These are phyloP conservation scores for Proteles cristata DNA, from an alignment of 2,113 vertebrate species.

Conservation along the genomic window DNA sequence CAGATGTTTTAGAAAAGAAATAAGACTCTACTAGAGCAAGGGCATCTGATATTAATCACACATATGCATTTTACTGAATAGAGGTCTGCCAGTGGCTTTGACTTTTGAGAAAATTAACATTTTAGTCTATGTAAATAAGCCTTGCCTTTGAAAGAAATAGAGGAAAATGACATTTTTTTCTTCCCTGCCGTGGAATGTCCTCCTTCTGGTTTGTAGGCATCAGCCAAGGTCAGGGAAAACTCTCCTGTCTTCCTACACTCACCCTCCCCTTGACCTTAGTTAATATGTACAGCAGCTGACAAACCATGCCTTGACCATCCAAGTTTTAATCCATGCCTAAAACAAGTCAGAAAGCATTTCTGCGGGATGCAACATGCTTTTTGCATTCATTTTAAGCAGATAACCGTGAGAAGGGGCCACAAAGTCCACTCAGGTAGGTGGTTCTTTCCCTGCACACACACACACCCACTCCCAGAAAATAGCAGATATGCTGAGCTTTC, in stretches of 20 bases:
- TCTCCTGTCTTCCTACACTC: background rate
- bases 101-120: constrained; percentile 76
- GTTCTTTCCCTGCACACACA: constrained; percentile 11
- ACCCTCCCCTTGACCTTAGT: constrained; percentile 43
- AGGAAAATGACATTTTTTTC: constrained; percentile 41
- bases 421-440: background rate
- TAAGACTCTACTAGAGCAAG: constrained; percentile 7
- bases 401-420: background rate
- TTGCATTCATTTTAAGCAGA: constrained; percentile 5
- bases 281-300: constrained; percentile 12
- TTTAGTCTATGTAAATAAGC: constrained; percentile 71
- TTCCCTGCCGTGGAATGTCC: constrained; percentile 23
- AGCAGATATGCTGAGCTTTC: constrained; percentile 21
- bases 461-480: constrained; percentile 31
- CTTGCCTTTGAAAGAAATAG: constrained; percentile 62
- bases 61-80: constrained; percentile 52
- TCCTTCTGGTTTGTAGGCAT: constrained; percentile 15
- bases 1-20: constrained; percentile 63
- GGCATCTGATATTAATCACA: constrained; percentile 63
- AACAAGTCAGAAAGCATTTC: constrained; percentile 22
- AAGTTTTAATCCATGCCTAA: background rate
- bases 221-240: constrained; percentile 36
- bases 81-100: constrained; percentile 50
- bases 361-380: background rate
- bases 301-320: background rate